Conservation (phyloP, 2,888 invertebrate genomes). For the Aphodius granarius region DNA sequence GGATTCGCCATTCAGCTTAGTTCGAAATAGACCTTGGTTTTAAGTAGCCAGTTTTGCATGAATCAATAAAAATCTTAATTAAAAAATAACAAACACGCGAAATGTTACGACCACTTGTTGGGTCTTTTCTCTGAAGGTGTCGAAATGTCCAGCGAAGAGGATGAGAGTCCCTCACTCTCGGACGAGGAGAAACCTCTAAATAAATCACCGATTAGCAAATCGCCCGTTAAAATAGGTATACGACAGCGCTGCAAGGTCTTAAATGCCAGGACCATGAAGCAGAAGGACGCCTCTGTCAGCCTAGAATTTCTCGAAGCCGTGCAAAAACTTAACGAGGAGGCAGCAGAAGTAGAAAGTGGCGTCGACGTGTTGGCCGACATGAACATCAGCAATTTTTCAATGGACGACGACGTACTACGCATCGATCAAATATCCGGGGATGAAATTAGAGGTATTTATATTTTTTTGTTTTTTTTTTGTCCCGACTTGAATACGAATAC, state of each 20-base stretch:
- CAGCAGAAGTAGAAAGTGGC: constrained; percentile 45
- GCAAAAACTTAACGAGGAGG: constrained; percentile 19
- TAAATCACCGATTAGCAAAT: constrained; percentile 25
- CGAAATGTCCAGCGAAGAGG: constrained; percentile 56
- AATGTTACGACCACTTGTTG: background rate
- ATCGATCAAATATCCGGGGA: constrained; percentile 26
- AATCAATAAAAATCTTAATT: background rate
- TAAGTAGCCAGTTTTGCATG: background rate
- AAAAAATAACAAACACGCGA: background rate
- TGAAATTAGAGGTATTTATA: constrained; percentile 32
- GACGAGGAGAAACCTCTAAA: constrained; percentile 41
- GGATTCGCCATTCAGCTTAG: too few relatives aligned
- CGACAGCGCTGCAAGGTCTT: constrained; percentile 43
- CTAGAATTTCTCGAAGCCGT: constrained; percentile 20
- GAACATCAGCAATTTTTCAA: constrained; percentile 22
- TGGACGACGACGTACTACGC: constrained; percentile 30
- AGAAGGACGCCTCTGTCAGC: constrained; percentile 41
- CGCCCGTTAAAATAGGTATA: constrained; percentile 27
- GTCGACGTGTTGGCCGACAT: constrained; percentile 48
- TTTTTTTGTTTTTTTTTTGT: background rate
- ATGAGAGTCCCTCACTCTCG: constrained; percentile 44
- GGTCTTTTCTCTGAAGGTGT: constrained; percentile 45
- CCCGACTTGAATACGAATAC: background rate
- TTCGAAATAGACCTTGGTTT: too few relatives aligned
- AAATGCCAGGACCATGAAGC: constrained; percentile 26